Base-by-base conservation (phyloP, 1,140 invertebrate species). In the Drosophila bifasciata region DNA sequence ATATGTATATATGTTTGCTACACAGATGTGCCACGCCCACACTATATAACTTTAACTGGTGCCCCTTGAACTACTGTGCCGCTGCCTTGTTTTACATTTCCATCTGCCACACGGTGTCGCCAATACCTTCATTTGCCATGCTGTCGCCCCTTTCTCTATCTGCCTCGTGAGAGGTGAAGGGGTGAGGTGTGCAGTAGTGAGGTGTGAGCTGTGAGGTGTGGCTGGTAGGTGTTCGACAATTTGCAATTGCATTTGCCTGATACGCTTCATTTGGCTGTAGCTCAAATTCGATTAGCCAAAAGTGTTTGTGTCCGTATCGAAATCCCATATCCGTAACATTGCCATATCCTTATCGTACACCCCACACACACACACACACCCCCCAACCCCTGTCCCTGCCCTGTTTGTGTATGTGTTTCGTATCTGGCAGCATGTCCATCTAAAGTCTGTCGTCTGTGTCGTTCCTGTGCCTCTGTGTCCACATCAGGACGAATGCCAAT, bases 211-310 rank as follows among this genome's bases (percentile, higher is more conserved):
- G n/a, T n/a, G n/a, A n/a, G n/a, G n/a, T n/a, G n/a, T n/a, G n/a
- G n/a, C n/a, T n/a, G n/a, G n/a, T n/a, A n/a, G n/a, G n/a, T n/a
- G n/a, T n/a, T n/a, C n/a, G n/a, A 68, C 44, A 59, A 66, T 69
- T 15, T 32, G 48, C 44, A 74, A 76, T 66, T 66, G 79, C 74
- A 64, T 64, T 76, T 50, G 67, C 28, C 17, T 28, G 63, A 23
- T 76, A 53, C 63, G 68, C 77, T 86, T 80, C 81, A 74, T 74
- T 77, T 86, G 50, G 40, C 60, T 56, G 77, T 57, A 77, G 58
- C 70, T 81, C 43, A 74, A 67, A 85, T 85, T 80, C 83, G 81
- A 85, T 86, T 86, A 84, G 73, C 61, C 69, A 52, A 64, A 77
- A 67, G 80, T 69, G 66, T 72, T 40, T 46, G 62, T 49, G 58